A percentile compares a stretch with the other conserved stretches of the same genome.
phyloP scores from a whole-genome alignment of 2,113 vertebrate genomes.

The Puffinus mauretanicus region DNA sequence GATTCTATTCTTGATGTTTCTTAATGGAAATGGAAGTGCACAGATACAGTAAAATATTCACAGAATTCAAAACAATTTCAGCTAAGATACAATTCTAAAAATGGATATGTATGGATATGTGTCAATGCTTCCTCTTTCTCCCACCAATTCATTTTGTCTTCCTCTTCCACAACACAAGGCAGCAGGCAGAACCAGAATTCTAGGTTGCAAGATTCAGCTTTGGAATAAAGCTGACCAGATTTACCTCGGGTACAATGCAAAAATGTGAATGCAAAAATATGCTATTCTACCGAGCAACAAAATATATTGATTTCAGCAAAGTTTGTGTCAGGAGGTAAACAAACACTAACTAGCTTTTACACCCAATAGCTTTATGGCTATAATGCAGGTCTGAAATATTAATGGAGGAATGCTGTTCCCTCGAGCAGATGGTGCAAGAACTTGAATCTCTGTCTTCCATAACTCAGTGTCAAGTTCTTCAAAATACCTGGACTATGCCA shows the following conservation, averaged over 20 bases:
- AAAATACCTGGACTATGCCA: background rate
- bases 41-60: background rate
- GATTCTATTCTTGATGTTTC: background rate
- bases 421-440: background rate
- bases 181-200: background rate
- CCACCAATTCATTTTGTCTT: background rate
- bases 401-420: background rate
- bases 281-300: background rate
- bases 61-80: background rate
- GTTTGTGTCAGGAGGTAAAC: background rate
- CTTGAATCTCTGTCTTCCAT: background rate
- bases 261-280: background rate
- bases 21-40: background rate
- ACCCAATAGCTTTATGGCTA: background rate
- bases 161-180: background rate
- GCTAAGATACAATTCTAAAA: background rate
- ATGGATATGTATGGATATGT: background rate
- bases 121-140: background rate
- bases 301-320: background rate
- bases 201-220: background rate
- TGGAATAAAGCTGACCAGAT: background rate
- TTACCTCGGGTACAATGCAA: background rate
- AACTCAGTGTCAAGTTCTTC: background rate
- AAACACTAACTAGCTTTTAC: background rate
- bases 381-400: background rate